phyloP scores from a whole-genome alignment of 2,888 invertebrate species.

The Penaeus monodon region DNA sequence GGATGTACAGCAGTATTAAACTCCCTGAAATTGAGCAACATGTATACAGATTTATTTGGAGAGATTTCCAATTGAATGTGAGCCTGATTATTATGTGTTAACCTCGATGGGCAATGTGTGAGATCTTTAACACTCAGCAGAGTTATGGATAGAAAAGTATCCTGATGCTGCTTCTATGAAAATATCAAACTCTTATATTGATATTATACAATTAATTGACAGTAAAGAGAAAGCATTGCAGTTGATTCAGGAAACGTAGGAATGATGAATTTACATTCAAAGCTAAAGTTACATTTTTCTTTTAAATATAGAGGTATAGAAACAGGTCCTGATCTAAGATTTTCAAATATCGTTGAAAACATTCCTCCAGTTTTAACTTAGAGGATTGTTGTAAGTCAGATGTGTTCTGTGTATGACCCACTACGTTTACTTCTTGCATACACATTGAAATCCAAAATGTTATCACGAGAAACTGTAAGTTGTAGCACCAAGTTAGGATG shows the following conservation, averaged over 20 bases:
- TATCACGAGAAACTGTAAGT: too few species aligned
- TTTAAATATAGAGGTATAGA: too few species aligned
- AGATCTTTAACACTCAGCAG: neutral
- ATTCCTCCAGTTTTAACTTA: too few species aligned
- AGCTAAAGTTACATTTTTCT: too few species aligned
- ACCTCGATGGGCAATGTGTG: neutral
- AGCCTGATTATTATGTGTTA: slow-evolving; percentile 15
- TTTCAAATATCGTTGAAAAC: too few species aligned
- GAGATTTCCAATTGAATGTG: neutral
- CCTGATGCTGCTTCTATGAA: neutral
- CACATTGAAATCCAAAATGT: too few species aligned
- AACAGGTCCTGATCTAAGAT: too few species aligned
- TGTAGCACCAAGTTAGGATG: too few species aligned
- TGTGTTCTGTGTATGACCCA: too few species aligned
- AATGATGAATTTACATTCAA: too few species aligned
- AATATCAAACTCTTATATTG: slow-evolving; percentile 27
- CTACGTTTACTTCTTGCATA: too few species aligned
- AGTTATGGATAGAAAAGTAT: neutral
- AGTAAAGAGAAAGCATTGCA: slow-evolving; percentile 5
- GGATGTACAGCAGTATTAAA: slow-evolving; percentile 25
- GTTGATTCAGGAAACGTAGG: neutral
- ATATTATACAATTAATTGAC: slow-evolving; percentile 8
- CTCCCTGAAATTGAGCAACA: slow-evolving; percentile 20
- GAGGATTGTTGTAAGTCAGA: too few species aligned
- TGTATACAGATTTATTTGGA: slow-evolving; percentile 23